phyloP scores from a whole-genome alignment of 92 coral and sea anemone species.

The Parazoanthus swiftii region DNA sequence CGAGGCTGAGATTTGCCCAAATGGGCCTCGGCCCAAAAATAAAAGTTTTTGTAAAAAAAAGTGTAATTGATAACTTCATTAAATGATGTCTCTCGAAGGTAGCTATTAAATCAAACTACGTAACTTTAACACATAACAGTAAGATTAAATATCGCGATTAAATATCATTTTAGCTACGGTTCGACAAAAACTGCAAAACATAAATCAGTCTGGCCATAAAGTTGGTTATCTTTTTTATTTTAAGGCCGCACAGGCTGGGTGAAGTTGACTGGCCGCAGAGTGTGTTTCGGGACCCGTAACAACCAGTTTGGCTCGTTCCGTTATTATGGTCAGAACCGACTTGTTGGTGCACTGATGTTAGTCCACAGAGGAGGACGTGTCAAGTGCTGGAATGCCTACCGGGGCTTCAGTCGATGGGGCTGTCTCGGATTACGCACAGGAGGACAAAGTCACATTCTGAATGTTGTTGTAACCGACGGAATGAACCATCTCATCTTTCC shows the following conservation, averaged over 20 bases:
- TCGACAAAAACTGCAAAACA: no score
- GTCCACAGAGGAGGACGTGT: slow-evolving; percentile 11
- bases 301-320: slow-evolving; percentile 9
- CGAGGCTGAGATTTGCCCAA: no score
- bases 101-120: no score
- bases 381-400: slow-evolving; percentile 5
- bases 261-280: neutral
- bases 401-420: slow-evolving; percentile 31
- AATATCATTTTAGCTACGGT: no score
- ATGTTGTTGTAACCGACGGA: slow-evolving; percentile 11
- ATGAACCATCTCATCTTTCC: slow-evolving; percentile 28
- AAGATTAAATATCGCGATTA: no score
- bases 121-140: no score
- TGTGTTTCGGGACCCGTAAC: slow-evolving; percentile 26
- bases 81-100: no score
- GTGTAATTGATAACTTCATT: no score
- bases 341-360: neutral
- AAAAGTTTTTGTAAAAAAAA: no score
- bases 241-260: slow-evolving; percentile 4
- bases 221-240: neutral
- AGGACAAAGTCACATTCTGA: neutral
- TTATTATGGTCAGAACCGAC: neutral
- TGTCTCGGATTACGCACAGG: neutral
- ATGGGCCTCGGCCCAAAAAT: no score
- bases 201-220: no score